These are phyloP conservation scores for Alloscopus bannaensis DNA, from an alignment of 2,888 invertebrate species.

Conservation along the genomic window DNA sequence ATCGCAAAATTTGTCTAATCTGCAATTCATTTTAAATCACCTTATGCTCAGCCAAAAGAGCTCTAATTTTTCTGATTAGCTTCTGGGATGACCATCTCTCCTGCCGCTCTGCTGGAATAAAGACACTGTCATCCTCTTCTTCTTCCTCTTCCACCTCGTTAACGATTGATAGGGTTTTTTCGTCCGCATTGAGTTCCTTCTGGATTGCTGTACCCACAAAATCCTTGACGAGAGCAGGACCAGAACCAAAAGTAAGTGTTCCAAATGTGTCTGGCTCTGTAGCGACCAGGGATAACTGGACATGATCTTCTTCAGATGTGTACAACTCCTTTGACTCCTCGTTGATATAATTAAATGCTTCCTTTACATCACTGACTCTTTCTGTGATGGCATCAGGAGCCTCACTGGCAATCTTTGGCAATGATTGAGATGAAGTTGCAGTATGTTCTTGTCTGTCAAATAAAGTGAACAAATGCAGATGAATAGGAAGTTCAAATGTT, in stretches of 20 bases:
- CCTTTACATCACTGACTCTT: neutral
- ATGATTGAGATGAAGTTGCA: no score
- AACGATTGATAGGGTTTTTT: slow-evolving; percentile 76
- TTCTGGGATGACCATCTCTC: slow-evolving; percentile 69
- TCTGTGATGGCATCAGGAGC: neutral
- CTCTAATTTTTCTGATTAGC: slow-evolving; percentile 44
- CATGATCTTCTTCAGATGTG: neutral
- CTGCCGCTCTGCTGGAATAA: slow-evolving; percentile 76
- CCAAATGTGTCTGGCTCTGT: slow-evolving; percentile 81
- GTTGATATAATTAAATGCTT: neutral
- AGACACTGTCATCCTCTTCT: slow-evolving; percentile 80
- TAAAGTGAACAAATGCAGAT: no score
- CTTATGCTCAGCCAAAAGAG: slow-evolving; percentile 77
- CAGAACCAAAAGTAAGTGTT: slow-evolving; percentile 74
- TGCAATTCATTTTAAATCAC: slow-evolving; percentile 75
- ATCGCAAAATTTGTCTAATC: neutral
- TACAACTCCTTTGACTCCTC: neutral
- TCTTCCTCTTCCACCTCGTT: slow-evolving; percentile 78
- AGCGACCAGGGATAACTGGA: slow-evolving; percentile 14
- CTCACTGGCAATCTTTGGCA: no score
- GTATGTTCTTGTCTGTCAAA: slow-evolving; percentile 20
- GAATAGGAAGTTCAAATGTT: no score
- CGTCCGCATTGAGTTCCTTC: slow-evolving; percentile 74
- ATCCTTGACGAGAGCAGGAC: slow-evolving; percentile 34
- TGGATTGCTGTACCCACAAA: slow-evolving; percentile 21